Evolutionary conservation across 1,140 invertebrate species (phyloP), one percentile per base, ranked within the genome.

Genomic region (Drosophila bocki): DNA sequence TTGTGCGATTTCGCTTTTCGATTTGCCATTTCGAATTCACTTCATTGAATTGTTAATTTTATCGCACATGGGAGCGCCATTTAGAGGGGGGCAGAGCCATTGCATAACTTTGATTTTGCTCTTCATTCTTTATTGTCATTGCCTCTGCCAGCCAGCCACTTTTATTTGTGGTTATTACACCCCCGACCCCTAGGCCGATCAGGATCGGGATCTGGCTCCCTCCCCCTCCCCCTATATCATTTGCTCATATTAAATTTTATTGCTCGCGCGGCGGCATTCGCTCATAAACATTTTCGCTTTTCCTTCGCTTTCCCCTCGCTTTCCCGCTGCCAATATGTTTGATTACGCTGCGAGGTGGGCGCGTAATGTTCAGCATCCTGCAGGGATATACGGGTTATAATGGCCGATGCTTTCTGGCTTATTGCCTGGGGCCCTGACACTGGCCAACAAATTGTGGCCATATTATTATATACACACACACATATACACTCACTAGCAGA

Each of bases 31-130:
- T 86, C 76, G 76, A 83, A 88, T 87, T 87, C 80, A 87, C 80
- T 87, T 87, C 84, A 87, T 83, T 87, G 84, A 87, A 87, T 88
- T 88, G 80, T 88, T 87, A 83, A 88, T 87, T 87, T 88, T 83
- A 87, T 87, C 54, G 83, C 68, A 22, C 53, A 48, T 56, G 39
- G 54, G 56, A 51, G 61, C 58, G 32, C 45, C 51, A 22, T 54
- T 54, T 37, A 22, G 51, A 3, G 17, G 29, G 50, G n/a, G 29
- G 29, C 7, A 15, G 44, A 13, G 47, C 26, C 33, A 59, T 75
- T 56, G 74, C 54, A 67, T 53, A 76, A 76, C 47, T 59, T 62
- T 85, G 57, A 70, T 71, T 79, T 54, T 54, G 15, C 54, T 57
- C 35, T 58, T 42, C 61, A 54, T 82, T 68, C 75, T 82, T 86